These are phyloP conservation scores for Hippolais icterina DNA, from an alignment of 2,113 vertebrate species.

Conservation along the genomic window DNA sequence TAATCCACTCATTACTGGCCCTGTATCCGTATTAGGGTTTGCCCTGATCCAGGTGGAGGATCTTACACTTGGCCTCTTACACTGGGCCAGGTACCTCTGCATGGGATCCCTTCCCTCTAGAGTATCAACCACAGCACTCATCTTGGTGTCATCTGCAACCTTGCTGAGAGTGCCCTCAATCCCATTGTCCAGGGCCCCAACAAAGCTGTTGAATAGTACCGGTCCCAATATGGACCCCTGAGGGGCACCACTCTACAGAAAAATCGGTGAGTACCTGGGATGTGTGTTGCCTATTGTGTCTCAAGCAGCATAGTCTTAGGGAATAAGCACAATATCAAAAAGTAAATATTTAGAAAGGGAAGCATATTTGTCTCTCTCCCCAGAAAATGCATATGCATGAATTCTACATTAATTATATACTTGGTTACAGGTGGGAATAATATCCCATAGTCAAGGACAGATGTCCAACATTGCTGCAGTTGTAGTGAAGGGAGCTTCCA, in stretches of 20 bases:
- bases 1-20: background rate
- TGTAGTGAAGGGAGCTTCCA: background rate
- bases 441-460: background rate
- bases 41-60: background rate
- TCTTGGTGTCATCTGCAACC: background rate
- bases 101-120: background rate
- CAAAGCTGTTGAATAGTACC: background rate
- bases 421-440: background rate
- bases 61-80: background rate
- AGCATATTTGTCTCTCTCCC: background rate
- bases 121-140: background rate
- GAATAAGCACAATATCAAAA: background rate
- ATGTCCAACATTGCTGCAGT: background rate
- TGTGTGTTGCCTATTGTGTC: background rate
- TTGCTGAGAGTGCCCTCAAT: background rate
- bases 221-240: rapidly evolving
- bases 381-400: background rate
- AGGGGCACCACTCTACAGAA: background rate
- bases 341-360: background rate
- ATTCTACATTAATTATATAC: background rate
- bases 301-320: background rate
- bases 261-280: background rate
- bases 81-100: background rate
- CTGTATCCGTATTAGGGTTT: background rate
- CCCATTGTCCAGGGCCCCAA: rapidly evolving